Percentiles rank a stretch among this genome's conserved stretches.
These are phyloP conservation scores for Nansenia antarctica DNA, from an alignment of 2,113 vertebrate genomes.

Conservation along the genomic window DNA sequence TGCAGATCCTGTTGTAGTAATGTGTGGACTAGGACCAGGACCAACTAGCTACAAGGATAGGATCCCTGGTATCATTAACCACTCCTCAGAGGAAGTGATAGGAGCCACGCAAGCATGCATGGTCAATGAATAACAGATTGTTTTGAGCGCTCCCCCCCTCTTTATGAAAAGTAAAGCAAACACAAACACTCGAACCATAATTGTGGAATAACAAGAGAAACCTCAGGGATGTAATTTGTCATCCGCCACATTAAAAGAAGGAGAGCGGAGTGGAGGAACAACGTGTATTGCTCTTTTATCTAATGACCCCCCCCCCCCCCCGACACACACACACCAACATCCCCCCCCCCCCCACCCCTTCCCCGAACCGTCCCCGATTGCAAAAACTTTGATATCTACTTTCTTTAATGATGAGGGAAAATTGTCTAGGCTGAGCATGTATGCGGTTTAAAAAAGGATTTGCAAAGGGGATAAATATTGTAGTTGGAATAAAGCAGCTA, in stretches of 20 bases:
- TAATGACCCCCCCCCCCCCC: slow-evolving; percentile 48
- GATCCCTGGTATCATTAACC: neutral
- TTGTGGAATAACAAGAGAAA: slow-evolving; percentile 53
- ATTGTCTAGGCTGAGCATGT: slow-evolving; percentile 47
- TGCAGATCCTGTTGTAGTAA: too few species aligned
- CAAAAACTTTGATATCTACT: slow-evolving; percentile 36
- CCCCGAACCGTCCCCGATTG: slow-evolving; percentile 6
- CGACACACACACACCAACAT: neutral
- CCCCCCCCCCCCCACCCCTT: slow-evolving; percentile 10
- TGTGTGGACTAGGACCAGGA: too few species aligned
- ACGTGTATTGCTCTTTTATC: slow-evolving; percentile 48
- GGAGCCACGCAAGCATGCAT: neutral
- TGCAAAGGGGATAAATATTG: slow-evolving; percentile 29
- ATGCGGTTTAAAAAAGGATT: slow-evolving; percentile 15
- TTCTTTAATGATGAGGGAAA: slow-evolving; percentile 33
- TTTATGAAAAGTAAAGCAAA: slow-evolving; percentile 12
- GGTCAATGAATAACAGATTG: neutral
- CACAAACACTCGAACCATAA: slow-evolving; percentile 31
- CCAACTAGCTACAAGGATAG: too few species aligned
- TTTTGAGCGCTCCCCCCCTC: neutral
- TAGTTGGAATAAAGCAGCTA: slow-evolving; percentile 25
- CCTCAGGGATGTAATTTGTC: slow-evolving; percentile 51
- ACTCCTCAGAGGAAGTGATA: neutral
- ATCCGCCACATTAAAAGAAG: slow-evolving; percentile 47
- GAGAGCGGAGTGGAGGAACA: slow-evolving; percentile 40